phyloP scores from a whole-genome alignment of 2,797 vertebrate species.

The Synanceia verrucosa region DNA sequence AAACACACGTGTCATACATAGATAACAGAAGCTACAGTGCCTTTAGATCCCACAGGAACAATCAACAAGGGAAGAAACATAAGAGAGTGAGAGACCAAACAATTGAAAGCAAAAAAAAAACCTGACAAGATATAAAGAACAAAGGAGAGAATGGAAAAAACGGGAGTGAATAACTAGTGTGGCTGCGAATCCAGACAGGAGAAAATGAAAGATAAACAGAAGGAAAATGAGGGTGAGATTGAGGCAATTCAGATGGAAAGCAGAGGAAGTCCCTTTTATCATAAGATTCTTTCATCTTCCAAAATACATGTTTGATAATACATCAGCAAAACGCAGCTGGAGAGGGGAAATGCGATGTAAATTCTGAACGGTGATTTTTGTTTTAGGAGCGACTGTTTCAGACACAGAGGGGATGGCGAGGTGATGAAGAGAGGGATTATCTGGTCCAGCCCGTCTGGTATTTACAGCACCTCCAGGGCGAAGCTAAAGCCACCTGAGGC shows the following conservation, averaged over 20 bases:
- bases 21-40: not conserved
- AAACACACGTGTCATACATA: not conserved
- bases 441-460: constrained; percentile 15
- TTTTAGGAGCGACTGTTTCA: constrained; percentile 4
- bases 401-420: constrained; percentile 1
- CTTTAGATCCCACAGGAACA: not conserved
- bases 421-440: not conserved
- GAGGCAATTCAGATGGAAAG: constrained; percentile 61
- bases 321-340: constrained; percentile 29
- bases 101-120: not conserved
- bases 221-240: constrained; percentile 48
- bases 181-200: constrained; percentile 26
- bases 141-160: constrained; percentile 14
- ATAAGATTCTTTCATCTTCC: constrained; percentile 69
- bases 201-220: constrained; percentile 56
- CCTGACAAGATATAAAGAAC: constrained; percentile 17
- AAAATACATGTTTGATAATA: constrained; percentile 56
- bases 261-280: constrained; percentile 64
- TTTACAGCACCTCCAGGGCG: not conserved
- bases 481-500: not conserved
- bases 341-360: constrained; percentile 6
- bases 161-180: not conserved
- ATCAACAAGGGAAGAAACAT: not conserved
- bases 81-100: not conserved
- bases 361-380: constrained; percentile 25